phyloP scores from a whole-genome alignment of 2,797 vertebrate genomes.

The Coranthus polyacanthus region DNA sequence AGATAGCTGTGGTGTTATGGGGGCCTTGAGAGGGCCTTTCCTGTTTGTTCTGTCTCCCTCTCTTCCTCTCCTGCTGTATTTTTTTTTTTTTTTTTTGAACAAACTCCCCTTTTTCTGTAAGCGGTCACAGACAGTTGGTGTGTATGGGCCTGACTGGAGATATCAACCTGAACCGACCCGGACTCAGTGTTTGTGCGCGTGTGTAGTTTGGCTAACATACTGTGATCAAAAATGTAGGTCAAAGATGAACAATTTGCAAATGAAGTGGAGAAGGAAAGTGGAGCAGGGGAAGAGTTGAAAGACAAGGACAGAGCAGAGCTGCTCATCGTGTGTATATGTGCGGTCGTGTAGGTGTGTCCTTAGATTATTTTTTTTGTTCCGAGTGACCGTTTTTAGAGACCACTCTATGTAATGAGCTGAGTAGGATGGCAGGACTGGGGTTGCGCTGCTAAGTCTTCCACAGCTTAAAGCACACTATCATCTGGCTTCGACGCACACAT shows the following conservation, averaged over 20 bases:
- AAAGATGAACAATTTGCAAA: slow-evolving; percentile 76
- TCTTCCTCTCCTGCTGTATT: slow-evolving; percentile 22
- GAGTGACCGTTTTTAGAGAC: slow-evolving; percentile 64
- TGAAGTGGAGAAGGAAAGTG: slow-evolving; percentile 41
- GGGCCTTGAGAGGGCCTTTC: slow-evolving; percentile 24
- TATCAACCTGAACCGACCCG: slow-evolving; percentile 39
- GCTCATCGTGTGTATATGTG: slow-evolving; percentile 16
- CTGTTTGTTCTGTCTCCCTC: slow-evolving; percentile 30
- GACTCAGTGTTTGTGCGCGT: slow-evolving; percentile 12
- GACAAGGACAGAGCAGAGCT: slow-evolving; percentile 13
- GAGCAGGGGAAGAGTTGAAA: too few species aligned
- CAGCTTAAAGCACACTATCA: slow-evolving; percentile 74
- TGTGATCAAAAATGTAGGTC: slow-evolving; percentile 64
- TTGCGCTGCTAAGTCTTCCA: slow-evolving; percentile 66
- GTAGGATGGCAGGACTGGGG: slow-evolving; percentile 50
- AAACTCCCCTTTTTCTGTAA: slow-evolving; percentile 1
- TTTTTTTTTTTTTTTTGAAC: slow-evolving; percentile 16
- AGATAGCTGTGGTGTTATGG: slow-evolving; percentile 15
- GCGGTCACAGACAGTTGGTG: slow-evolving; percentile 22
- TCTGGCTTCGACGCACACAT: slow-evolving; percentile 54
- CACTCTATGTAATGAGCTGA: slow-evolving; percentile 76
- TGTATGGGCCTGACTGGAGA: background rate
- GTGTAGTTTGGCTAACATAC: slow-evolving; percentile 33
- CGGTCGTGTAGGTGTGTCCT: slow-evolving; percentile 31
- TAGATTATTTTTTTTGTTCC: slow-evolving; percentile 33